Percentiles rank a stretch among this genome's conserved stretches.
Conservation (phyloP, 2,888 invertebrate species). For the Leptinotarsa tumamoca region DNA sequence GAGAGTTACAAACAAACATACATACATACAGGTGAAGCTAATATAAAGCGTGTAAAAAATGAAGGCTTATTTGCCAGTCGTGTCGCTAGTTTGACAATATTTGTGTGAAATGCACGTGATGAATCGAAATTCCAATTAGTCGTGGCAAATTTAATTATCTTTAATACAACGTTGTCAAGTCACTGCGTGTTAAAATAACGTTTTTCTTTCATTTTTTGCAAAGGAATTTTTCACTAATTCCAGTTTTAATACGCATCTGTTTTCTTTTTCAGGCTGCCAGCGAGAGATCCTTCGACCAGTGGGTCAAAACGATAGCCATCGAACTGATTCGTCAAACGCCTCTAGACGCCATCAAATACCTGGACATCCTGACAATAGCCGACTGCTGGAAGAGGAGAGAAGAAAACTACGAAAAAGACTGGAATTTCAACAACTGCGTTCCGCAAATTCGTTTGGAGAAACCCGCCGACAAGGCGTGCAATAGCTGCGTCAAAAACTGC, state of each 20-base stretch:
- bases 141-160: too few species aligned
- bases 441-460: conserved; percentile 14
- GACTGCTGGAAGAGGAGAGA: conserved; percentile 55
- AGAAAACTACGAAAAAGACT: conserved; percentile 56
- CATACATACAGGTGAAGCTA: too few species aligned
- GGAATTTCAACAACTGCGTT: conserved; percentile 51
- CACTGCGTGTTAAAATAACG: too few species aligned
- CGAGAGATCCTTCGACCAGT: conserved; percentile 77
- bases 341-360: conserved; percentile 77
- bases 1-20: too few species aligned
- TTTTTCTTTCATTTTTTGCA: too few species aligned
- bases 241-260: conserved; percentile 29
- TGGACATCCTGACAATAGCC: conserved; percentile 77
- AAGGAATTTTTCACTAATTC: background rate
- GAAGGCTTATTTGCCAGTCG: too few species aligned
- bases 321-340: conserved; percentile 82
- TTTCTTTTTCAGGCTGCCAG: conserved; percentile 75
- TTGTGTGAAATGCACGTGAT: too few species aligned
- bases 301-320: conserved; percentile 81
- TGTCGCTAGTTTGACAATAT: too few species aligned
- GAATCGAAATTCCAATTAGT: too few species aligned
- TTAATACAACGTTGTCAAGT: too few species aligned
- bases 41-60: too few species aligned
- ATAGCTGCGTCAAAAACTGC: conserved; percentile 36
- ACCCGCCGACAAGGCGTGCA: conserved; percentile 26